Evolutionary conservation across 2,888 invertebrate species (phyloP).

Genomic region (Hylaea fasciaria): DNA sequence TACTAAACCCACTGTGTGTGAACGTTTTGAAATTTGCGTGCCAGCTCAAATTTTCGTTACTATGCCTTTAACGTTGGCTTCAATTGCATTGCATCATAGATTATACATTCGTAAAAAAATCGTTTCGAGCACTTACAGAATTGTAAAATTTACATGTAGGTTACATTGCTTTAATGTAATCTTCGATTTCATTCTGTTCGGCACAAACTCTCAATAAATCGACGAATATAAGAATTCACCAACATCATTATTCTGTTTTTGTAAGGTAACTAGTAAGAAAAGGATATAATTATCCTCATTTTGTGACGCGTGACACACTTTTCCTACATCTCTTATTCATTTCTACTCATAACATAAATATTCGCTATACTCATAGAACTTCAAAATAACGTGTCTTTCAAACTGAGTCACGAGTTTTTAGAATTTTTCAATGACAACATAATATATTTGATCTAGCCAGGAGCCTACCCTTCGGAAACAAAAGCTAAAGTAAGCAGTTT

Average conservation of each 20-base stretch:
- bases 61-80: constrained; percentile 34
- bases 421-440: constrained; percentile 11
- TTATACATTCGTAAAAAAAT: constrained; percentile 37
- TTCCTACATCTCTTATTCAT: constrained; percentile 21
- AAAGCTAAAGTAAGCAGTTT: constrained; percentile 36
- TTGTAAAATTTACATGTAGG: neutral
- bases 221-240: neutral
- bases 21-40: constrained; percentile 50
- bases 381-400: constrained; percentile 23
- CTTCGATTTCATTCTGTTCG: neutral
- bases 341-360: constrained; percentile 23
- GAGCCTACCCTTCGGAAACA: constrained; percentile 29
- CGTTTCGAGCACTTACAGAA: constrained; percentile 12
- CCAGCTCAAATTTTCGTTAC: constrained; percentile 39
- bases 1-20: constrained; percentile 42
- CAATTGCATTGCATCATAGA: constrained; percentile 37
- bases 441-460: constrained; percentile 13
- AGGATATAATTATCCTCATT: constrained; percentile 3
- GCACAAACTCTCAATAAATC: neutral
- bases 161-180: neutral
- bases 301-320: constrained; percentile 32
- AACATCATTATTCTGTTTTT: neutral
- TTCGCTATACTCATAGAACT: constrained; percentile 27
- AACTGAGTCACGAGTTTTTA: constrained; percentile 25
- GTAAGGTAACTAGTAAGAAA: neutral